Evolutionary conservation across 2,113 vertebrate species (phyloP).

Genomic region (Mirounga angustirostris): DNA sequence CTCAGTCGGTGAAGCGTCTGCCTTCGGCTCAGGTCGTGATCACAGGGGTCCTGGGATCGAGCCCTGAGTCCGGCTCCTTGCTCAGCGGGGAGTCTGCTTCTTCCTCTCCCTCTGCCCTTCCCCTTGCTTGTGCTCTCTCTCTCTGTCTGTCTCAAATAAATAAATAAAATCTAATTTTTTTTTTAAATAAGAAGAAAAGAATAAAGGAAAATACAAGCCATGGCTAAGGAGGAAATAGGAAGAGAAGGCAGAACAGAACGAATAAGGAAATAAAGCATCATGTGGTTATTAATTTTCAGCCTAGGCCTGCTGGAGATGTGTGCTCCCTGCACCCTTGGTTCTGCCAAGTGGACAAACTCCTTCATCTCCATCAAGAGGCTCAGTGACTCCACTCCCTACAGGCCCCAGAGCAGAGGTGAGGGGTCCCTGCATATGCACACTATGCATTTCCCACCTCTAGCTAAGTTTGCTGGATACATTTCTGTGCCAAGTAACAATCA

Average conservation of each 20-base stretch:
- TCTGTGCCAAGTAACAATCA: not conserved
- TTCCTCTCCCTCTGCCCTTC: no score
- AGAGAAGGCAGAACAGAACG: not conserved
- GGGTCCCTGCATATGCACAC: not conserved
- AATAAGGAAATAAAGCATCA: not conserved
- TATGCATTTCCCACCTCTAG: no score
- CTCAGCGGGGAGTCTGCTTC: no score
- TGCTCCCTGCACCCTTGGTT: rapidly evolving
- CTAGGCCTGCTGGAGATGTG: rapidly evolving
- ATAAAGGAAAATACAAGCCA: not conserved
- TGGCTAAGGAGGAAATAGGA: not conserved
- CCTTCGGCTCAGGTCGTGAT: not conserved
- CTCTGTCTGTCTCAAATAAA: no score
- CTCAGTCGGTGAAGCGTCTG: no score
- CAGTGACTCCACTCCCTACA: not conserved
- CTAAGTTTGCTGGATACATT: not conserved
- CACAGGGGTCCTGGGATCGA: no score
- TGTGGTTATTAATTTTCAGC: not conserved
- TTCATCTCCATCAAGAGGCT: rapidly evolving
- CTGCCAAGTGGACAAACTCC: no score
- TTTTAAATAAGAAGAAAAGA: not conserved
- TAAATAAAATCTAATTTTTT: no score
- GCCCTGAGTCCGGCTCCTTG: no score
- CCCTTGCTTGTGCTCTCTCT: no score
- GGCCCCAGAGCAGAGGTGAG: no score